These are phyloP conservation scores for Spodoptera exigua DNA, from an alignment of 2,888 invertebrate genomes.

Conservation along the genomic window DNA sequence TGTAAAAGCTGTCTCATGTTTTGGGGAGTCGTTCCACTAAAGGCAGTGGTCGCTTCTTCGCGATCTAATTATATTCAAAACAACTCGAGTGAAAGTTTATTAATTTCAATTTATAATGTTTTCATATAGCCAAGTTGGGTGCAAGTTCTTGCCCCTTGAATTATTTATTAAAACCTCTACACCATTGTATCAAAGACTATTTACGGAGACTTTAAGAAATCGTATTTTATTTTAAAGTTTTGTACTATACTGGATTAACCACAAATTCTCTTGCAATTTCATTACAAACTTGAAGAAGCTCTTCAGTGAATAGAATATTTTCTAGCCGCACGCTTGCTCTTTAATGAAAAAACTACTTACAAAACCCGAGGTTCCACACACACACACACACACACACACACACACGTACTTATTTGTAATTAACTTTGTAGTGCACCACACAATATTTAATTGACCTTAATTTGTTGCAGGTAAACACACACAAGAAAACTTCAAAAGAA, in stretches of 20 bases:
- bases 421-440: slow-evolving; percentile 13
- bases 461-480: slow-evolving; percentile 57
- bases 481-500: slow-evolving; percentile 25
- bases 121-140: too few relatives aligned
- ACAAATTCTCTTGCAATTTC: slow-evolving; percentile 8
- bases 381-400: slow-evolving; percentile 7
- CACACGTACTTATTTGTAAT: slow-evolving; percentile 23
- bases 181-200: too few relatives aligned
- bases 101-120: too few relatives aligned
- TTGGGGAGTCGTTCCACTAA: too few relatives aligned
- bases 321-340: slow-evolving; percentile 16
- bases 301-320: slow-evolving; percentile 15
- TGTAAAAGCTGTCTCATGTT: slow-evolving; percentile 1
- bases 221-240: background rate
- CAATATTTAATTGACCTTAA: slow-evolving; percentile 36
- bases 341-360: slow-evolving; percentile 36
- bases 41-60: background rate
- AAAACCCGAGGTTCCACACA: slow-evolving; percentile 18
- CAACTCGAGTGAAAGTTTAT: too few relatives aligned
- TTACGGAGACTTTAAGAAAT: too few relatives aligned
- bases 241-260: background rate
- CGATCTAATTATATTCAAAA: too few relatives aligned
- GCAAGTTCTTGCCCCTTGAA: background rate
- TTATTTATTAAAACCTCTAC: background rate
- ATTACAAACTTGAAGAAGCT: slow-evolving; percentile 22